These are phyloP conservation scores for Serinus canaria DNA, from an alignment of 2,113 vertebrate species.

Conservation along the genomic window DNA sequence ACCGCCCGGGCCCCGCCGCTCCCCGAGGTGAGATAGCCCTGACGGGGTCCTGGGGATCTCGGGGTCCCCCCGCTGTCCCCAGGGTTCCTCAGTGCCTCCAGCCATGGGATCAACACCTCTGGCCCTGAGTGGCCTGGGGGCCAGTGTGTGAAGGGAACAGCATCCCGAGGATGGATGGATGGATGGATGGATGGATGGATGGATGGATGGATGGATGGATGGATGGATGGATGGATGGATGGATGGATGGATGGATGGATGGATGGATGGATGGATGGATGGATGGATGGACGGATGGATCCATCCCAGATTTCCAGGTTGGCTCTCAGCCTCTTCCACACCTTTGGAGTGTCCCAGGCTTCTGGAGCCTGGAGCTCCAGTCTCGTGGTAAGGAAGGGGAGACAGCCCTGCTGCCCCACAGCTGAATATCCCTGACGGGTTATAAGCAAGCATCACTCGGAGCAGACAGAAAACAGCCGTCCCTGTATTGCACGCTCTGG, in stretches of 20 bases:
- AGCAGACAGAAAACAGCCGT: constrained; percentile 1
- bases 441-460: not conserved
- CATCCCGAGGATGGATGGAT: not conserved
- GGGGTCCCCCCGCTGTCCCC: not conserved
- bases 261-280: not conserved
- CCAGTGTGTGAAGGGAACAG: not conserved
- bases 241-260: not conserved
- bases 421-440: not conserved
- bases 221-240: not conserved
- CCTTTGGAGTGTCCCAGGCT: not conserved
- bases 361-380: not conserved
- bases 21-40: not conserved
- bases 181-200: not conserved
- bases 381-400: not conserved
- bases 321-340: not conserved
- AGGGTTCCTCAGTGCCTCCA: not conserved
- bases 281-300: not conserved
- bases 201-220: not conserved
- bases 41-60: not conserved
- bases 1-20: not conserved
- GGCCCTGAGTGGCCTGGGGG: not conserved
- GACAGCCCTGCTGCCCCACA: not conserved
- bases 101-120: not conserved
- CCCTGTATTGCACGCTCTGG: not conserved
- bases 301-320: not conserved